Evolutionary conservation across 2,888 invertebrate genomes (phyloP), one percentile per base, ranked within the genome.

Genomic region (Abrostola triplasia): DNA sequence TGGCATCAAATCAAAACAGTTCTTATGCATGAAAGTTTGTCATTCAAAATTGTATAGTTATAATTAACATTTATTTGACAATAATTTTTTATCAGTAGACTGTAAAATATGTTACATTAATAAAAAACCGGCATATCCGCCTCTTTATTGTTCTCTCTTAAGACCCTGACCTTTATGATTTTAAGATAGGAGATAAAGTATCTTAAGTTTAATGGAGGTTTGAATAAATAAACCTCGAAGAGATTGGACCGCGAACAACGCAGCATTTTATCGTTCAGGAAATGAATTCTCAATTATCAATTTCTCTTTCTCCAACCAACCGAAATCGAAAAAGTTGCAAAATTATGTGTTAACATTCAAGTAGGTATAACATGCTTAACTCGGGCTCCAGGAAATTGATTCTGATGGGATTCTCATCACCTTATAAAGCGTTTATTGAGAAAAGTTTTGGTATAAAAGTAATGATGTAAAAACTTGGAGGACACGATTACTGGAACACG

Each of bases 391-490:
- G 38, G 40, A 38, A 72, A 74, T 77, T 65, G 77, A 67, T 74
- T 77, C 47, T 49, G 68, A 74, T 74, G 51, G 52, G 62, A 36
- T 59, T 51, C 40, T 49, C 42, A 13, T 6, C 69, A 55, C 51
- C 59, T 58, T 62, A 54, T 64, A 52, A 64, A 69, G 62, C 64
- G 63, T 71, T 77, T 69, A 55, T 69, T 77, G 68, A 65, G 67
- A 58, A 65, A 77, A 77, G n/a, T 77, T 77, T 35, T 10, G 36
- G 54, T 55, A 64, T 65, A 60, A 77, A 77, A 77, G 61, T 67
- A 65, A 68, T 70, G 62, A 74, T 77, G 71, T 74, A 55, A 64
- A 67, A 76, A 76, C 58, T 71, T 77, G 58, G 13, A 47, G 53
- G 11, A 42, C 47, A 67, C 64, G 63, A 61, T 71, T 67, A 69